phyloP scores from a whole-genome alignment of 2,113 vertebrate genomes.

The Eonycteris spelaea region DNA sequence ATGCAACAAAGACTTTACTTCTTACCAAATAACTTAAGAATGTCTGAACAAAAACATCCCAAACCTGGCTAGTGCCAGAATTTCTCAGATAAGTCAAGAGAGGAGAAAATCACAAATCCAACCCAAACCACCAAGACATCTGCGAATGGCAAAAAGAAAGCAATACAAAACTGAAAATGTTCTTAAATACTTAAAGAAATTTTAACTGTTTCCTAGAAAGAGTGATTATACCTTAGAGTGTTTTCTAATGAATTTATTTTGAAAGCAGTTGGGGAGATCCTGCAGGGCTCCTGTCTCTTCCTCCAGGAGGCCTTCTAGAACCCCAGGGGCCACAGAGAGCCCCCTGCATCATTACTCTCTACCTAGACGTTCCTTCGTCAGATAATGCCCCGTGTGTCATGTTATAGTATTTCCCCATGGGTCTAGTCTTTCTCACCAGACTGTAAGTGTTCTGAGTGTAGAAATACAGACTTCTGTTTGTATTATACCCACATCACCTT shows the following conservation, averaged over 20 bases:
- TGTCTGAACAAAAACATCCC: conserved; percentile 73
- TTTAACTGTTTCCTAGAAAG: background rate
- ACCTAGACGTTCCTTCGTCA: background rate
- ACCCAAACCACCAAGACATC: conserved; percentile 3
- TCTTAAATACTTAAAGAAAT: background rate
- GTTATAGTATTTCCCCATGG: background rate
- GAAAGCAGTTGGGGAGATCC: background rate
- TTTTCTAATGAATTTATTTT: background rate
- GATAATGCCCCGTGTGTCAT: background rate
- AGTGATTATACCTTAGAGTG: background rate
- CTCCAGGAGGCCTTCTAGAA: background rate
- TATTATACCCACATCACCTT: background rate
- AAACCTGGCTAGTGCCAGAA: conserved; percentile 63
- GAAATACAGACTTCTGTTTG: background rate
- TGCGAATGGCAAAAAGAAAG: background rate
- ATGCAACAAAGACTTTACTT: conserved; percentile 69
- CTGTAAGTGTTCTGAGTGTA: background rate
- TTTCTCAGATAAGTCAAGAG: conserved; percentile 66
- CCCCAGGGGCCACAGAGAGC: background rate
- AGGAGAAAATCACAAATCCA: conserved; percentile 30
- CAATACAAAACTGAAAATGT: background rate
- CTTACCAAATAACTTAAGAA: conserved; percentile 77
- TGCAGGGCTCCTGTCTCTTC: background rate
- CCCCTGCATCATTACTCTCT: background rate
- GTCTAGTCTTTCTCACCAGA: background rate